Evolutionary conservation across 2,888 invertebrate genomes (phyloP).

Genomic region (Eudasyphora cyanicolor): DNA sequence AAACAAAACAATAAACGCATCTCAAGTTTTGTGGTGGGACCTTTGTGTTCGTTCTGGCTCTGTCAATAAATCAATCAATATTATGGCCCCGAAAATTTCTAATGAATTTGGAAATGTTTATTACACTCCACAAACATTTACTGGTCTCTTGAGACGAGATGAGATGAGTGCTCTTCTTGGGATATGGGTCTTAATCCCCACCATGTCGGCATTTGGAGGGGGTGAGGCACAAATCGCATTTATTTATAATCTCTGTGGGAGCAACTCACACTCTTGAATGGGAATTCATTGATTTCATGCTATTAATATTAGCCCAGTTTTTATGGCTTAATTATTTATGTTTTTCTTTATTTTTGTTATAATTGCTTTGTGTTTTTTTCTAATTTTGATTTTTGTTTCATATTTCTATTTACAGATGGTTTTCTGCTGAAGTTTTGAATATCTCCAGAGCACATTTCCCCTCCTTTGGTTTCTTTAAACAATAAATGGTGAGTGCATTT

Average conservation of each 20-base stretch:
- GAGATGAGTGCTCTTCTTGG: neutral
- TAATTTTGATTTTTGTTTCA: neutral
- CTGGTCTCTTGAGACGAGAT: no score
- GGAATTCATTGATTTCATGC: neutral
- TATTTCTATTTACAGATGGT: constrained; percentile 31
- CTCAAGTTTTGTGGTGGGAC: neutral
- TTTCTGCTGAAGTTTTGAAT: constrained; percentile 17
- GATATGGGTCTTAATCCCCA: neutral
- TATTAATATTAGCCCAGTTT: constrained; percentile 27
- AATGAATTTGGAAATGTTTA: neutral
- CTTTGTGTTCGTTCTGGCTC: neutral
- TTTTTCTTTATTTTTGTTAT: neutral
- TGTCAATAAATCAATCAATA: constrained; percentile 17
- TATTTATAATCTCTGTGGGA: constrained; percentile 47
- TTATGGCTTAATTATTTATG: constrained; percentile 20
- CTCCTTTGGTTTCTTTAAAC: constrained; percentile 11
- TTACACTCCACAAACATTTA: no score
- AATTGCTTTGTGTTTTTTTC: constrained; percentile 15
- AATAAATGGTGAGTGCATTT: constrained; percentile 28
- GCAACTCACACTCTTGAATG: neutral
- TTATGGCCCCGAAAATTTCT: neutral
- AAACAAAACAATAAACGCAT: neutral
- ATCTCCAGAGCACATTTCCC: constrained; percentile 24
- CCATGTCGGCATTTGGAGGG: no score
- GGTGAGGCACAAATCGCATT: constrained; percentile 10